Conservation (phyloP, 2,113 vertebrate genomes). For the Ciconia boyciana region DNA sequence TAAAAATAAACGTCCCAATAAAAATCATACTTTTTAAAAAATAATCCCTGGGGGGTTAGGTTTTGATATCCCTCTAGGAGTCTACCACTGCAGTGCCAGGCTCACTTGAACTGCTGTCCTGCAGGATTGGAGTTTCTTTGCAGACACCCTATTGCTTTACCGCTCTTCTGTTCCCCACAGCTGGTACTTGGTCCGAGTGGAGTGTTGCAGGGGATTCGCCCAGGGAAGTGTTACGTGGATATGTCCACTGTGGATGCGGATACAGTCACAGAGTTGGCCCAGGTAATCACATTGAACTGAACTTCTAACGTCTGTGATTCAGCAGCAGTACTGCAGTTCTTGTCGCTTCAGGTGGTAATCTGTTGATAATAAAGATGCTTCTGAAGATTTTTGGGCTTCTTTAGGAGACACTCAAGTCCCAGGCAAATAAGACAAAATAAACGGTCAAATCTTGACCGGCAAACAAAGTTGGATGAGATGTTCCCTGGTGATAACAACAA, state of each 20-base stretch:
- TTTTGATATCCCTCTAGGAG: neutral
- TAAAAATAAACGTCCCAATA: neutral
- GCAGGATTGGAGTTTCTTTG: neutral
- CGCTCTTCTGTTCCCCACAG: constrained; percentile 76
- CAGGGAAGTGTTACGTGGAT: constrained; percentile 96
- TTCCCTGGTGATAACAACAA: neutral
- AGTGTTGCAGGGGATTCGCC: constrained; percentile 95
- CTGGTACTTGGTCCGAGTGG: constrained; percentile 96
- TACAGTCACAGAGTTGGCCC: constrained; percentile 92
- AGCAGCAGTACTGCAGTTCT: neutral
- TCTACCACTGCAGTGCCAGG: neutral
- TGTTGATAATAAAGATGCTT: neutral
- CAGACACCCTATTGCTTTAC: constrained; percentile 78
- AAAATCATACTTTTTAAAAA: neutral
- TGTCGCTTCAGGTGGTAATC: neutral
- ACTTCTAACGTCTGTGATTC: neutral
- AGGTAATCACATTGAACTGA: constrained; percentile 75
- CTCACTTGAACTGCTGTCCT: neutral
- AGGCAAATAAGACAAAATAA: neutral
- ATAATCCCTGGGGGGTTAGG: neutral
- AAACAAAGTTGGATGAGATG: neutral
- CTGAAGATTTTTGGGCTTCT: neutral
- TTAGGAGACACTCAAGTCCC: neutral
- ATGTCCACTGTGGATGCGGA: constrained; percentile 98
- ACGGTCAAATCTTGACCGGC: neutral